These are phyloP conservation scores for Saccopteryx leptura DNA, from an alignment of 2,113 vertebrate species.

Conservation along the genomic window DNA sequence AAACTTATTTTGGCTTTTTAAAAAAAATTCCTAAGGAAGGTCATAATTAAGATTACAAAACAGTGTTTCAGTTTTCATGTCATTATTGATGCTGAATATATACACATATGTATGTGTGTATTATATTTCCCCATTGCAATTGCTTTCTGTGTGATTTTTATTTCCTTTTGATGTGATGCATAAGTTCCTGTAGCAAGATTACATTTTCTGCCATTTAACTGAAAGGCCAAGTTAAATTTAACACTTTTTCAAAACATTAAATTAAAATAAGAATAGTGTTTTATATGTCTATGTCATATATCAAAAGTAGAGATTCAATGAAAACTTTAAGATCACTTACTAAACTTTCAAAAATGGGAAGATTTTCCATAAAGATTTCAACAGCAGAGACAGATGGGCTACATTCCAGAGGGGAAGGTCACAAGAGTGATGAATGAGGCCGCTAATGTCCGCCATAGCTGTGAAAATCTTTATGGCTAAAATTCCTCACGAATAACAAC, in stretches of 20 bases:
- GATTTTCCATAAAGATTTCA: constrained; percentile 79
- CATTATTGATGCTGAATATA: background rate
- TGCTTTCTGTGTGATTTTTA: constrained; percentile 54
- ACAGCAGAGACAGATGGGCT: constrained; percentile 61
- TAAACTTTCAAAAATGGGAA: constrained; percentile 73
- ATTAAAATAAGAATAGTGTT: constrained; percentile 51
- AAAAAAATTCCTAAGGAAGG: background rate
- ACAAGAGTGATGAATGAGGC: constrained; percentile 71
- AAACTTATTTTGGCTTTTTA: background rate
- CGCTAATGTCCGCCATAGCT: constrained; percentile 74
- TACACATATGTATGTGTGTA: background rate
- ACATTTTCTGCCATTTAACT: constrained; percentile 57
- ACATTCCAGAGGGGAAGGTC: constrained; percentile 64
- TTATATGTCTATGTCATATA: constrained; percentile 34
- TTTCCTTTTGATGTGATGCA: constrained; percentile 62
- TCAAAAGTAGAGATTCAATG: constrained; percentile 60
- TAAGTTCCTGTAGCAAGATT: constrained; percentile 31
- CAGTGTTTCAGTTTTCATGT: constrained; percentile 14
- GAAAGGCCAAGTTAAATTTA: constrained; percentile 40
- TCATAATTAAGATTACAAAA: constrained; percentile 44
- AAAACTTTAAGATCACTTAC: constrained; percentile 74
- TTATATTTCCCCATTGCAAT: constrained; percentile 23
- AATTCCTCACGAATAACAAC: constrained; percentile 79
- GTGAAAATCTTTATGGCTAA: constrained; percentile 78
- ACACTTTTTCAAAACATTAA: constrained; percentile 66